Conservation (phyloP, 2,888 invertebrate species). For the Drosophila ezoana region DNA sequence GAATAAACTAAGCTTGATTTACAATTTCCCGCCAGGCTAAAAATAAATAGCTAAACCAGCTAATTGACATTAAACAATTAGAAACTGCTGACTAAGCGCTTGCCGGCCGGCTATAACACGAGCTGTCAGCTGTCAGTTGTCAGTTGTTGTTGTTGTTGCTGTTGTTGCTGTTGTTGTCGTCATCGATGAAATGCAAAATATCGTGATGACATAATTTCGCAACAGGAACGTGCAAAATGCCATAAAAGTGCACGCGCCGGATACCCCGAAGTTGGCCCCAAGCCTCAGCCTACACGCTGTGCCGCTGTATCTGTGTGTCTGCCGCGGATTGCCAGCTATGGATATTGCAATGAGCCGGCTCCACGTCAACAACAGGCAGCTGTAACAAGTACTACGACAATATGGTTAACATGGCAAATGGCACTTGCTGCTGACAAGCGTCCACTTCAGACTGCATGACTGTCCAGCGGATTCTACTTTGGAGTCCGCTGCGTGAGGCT, state of each 20-base stretch:
- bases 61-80: conserved; percentile 17
- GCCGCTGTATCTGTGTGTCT: conserved; percentile 36
- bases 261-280: conserved; percentile 34
- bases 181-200: conserved; percentile 58
- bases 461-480: conserved; percentile 32
- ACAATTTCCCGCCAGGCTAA: neutral
- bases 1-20: neutral
- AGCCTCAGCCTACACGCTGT: conserved; percentile 45
- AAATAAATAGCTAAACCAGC: conserved; percentile 18
- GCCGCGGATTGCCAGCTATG: conserved; percentile 53
- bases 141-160: neutral
- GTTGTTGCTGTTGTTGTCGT: conserved; percentile 16
- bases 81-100: conserved; percentile 37
- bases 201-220: conserved; percentile 61
- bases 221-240: conserved; percentile 59
- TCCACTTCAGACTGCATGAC: conserved; percentile 14
- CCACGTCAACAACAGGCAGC: conserved; percentile 29
- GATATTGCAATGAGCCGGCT: conserved; percentile 49
- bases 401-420: conserved; percentile 62
- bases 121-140: conserved; percentile 9
- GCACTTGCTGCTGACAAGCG: conserved; percentile 57
- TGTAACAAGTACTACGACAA: conserved; percentile 26
- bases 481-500: conserved; percentile 29
- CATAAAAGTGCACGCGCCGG: conserved; percentile 65
- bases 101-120: conserved; percentile 38